Evolutionary conservation across 1,140 invertebrate species (phyloP).

Genomic region (Conopomorpha cramerella): DNA sequence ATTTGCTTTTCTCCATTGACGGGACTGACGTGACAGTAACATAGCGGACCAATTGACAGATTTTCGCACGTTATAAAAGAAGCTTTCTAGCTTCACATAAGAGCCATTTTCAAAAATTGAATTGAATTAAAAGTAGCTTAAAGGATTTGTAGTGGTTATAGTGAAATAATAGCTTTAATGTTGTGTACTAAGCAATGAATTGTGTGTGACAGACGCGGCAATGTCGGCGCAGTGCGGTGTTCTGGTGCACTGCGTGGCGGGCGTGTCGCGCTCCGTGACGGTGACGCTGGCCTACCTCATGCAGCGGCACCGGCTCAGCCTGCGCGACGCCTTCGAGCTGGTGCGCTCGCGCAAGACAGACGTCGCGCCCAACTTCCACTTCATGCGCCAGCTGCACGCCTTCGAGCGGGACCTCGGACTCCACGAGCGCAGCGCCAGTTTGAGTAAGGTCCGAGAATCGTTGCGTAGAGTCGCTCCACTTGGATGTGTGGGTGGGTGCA

Average conservation of each 20-base stretch:
- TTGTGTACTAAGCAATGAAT: no score
- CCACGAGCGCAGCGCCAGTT: constrained; percentile 57
- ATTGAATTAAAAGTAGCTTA: no score
- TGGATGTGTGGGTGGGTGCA: no score
- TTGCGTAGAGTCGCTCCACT: no score
- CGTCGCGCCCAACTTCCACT: constrained; percentile 96
- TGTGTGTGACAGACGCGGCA: constrained; percentile 92
- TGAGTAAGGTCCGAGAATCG: constrained; percentile 56
- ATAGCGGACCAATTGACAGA: no score
- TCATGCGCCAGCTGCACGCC: constrained; percentile 93
- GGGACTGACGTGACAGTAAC: no score
- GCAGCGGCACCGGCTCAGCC: constrained; percentile 79
- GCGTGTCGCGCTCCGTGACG: constrained; percentile 94
- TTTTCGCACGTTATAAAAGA: no score
- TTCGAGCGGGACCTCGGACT: constrained; percentile 82
- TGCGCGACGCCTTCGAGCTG: constrained; percentile 93
- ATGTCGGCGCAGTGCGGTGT: constrained; percentile 83
- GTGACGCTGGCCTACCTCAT: constrained; percentile 96
- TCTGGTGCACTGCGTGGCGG: constrained; percentile 94
- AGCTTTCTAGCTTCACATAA: no score
- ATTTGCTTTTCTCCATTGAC: no score
- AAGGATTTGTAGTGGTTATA: no score
- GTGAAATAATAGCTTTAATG: no score
- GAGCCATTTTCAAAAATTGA: no score
- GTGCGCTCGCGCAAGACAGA: constrained; percentile 90